These are phyloP conservation scores for Netelia fuscicornis DNA, from an alignment of 2,888 invertebrate genomes.

Conservation along the genomic window DNA sequence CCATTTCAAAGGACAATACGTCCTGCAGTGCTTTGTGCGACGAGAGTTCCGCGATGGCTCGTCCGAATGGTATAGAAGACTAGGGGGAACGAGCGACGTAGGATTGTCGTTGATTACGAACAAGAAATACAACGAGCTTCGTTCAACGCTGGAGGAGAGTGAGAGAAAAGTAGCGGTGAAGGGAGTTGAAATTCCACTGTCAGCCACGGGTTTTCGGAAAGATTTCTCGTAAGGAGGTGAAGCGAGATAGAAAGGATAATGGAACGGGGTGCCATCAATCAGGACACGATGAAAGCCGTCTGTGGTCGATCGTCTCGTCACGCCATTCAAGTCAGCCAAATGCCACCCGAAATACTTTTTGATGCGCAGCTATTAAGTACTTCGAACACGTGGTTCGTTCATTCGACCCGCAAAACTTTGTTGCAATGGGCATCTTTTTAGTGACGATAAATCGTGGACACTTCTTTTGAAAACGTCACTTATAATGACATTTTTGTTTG, in stretches of 20 bases:
- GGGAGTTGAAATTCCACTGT: conserved; percentile 63
- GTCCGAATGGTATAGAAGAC: conserved; percentile 69
- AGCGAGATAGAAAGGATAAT: conserved; percentile 58
- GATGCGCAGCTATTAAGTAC: conserved; percentile 28
- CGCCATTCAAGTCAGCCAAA: conserved; percentile 73
- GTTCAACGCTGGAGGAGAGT: conserved; percentile 65
- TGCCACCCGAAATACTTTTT: conserved; percentile 70
- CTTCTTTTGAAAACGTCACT: too few relatives aligned
- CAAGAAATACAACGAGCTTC: conserved; percentile 71
- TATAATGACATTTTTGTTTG: too few relatives aligned
- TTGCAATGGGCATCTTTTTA: not conserved
- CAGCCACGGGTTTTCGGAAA: conserved; percentile 69
- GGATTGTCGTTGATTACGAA: conserved; percentile 80
- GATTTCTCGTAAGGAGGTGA: conserved; percentile 66
- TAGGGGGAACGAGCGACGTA: conserved; percentile 43
- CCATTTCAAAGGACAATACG: conserved; percentile 79
- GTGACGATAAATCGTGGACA: too few relatives aligned
- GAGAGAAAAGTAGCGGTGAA: conserved; percentile 68
- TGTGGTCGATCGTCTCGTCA: conserved; percentile 75
- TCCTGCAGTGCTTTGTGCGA: conserved; percentile 79
- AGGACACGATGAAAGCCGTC: conserved; percentile 76
- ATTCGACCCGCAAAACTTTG: not conserved
- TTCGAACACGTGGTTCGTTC: conserved; percentile 41
- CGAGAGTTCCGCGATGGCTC: conserved; percentile 75
- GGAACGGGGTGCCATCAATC: conserved; percentile 79